Conservation (phyloP, 2,888 invertebrate genomes). For the Ophioninae sp. region DNA sequence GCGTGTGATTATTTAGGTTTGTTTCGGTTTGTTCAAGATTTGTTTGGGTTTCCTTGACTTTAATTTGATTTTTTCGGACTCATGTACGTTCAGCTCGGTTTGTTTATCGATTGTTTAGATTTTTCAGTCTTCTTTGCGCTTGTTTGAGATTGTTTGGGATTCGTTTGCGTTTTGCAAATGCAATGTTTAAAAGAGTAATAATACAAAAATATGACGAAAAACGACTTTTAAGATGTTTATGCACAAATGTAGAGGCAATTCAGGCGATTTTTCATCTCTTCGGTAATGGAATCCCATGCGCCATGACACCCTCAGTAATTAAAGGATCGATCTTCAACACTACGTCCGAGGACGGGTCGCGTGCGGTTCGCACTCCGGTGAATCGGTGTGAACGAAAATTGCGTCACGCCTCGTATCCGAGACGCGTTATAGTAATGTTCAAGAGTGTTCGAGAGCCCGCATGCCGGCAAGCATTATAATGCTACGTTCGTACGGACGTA, state of each 20-base stretch:
- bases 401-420: conserved; percentile 40
- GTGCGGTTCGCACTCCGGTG: conserved; percentile 35
- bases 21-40: too few species aligned
- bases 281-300: background rate
- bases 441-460: conserved; percentile 18
- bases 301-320: conserved; percentile 9
- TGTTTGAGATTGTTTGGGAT: too few species aligned
- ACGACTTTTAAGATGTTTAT: too few species aligned
- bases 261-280: background rate
- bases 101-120: too few species aligned
- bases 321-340: conserved; percentile 20
- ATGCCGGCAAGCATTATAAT: conserved; percentile 34
- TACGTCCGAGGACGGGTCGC: conserved; percentile 26
- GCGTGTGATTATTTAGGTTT: too few species aligned
- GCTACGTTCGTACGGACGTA: conserved; percentile 30
- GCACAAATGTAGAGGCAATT: background rate
- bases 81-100: too few species aligned
- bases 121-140: too few species aligned
- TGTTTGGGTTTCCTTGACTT: too few species aligned
- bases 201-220: too few species aligned
- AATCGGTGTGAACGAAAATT: conserved; percentile 38
- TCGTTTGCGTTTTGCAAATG: too few species aligned
- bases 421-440: conserved; percentile 1
- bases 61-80: too few species aligned
- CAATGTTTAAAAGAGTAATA: too few species aligned